Evolutionary conservation across 2,113 vertebrate species (phyloP), one percentile per base, ranked within the genome.

Genomic region (Leucoraja erinaceus): DNA sequence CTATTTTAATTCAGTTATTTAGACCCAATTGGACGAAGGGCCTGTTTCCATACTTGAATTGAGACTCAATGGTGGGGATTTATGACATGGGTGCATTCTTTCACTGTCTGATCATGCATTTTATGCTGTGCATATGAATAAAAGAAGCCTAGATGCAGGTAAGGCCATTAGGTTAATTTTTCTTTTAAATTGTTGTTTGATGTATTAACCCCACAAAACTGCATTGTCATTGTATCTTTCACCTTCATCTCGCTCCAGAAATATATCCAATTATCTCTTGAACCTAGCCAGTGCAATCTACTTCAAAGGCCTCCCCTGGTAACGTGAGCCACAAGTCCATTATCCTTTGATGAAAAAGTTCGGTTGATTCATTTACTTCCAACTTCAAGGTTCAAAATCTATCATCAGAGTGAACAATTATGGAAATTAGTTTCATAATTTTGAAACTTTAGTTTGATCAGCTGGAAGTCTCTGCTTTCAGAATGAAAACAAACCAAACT

Each of bases 341-440:
- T 47, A 54, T 38, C 47, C 78, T 78, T 78, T 54, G 78, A 54
- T 81, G 78, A 47, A 81, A 81, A 81, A 54, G 78, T 81, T 81
- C 18, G 78, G 33, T 33, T 18, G 38, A 47, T 54, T 81, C 38
- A 18, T 6, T 25, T 81, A 81, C 22, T 81, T 81, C 78, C 20
- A 54, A 81, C 38, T 81, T 47, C 16, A 47, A 38, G 78, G 38
- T 2, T 81, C 47, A 38, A 18, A 81, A 47, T 38, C 18, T 54
- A 7, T 81, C 78, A 47, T 81, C 78, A 22, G 18, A 54, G 20
- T 47, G 38, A 54, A 81, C 38, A 79, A 81, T 81, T 81, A 22
- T 12, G 2, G 78, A 81, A 81, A 81, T 54, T 54, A 81, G n/a
- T 38, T 54, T 54, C 38, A 25, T 25, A 81, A 81, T 54, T 8